Base-by-base conservation (phyloP, 2,888 invertebrate genomes). In the Xanthia icteritia region DNA sequence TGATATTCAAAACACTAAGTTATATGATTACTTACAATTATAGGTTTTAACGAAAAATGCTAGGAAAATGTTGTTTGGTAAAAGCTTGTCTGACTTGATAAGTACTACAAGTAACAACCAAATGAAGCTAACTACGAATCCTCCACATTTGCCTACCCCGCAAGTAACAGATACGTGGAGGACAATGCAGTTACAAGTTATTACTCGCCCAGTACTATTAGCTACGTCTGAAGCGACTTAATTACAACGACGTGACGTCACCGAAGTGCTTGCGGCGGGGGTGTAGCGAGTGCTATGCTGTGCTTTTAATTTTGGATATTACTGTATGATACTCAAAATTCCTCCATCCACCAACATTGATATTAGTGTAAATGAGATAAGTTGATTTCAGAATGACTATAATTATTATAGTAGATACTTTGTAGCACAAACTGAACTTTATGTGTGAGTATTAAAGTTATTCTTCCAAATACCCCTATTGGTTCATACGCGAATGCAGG, bases 191-290 rank as follows among this genome's bases (percentile, higher is more conserved):
- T 74, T 72, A 79, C 80, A 77, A 81, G 85, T 79, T 79, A 76
- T 76, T 69, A 64, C 77, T 82, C 80, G 77, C 78, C 72, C 82
- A 81, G 78, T 79, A 73, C 84, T 87, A 86, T 79, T 83, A 87
- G 80, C 73, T 72, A 70, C 76, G 82, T 81, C 80, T 81, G 80
- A 73, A 86, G 78, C 73, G 81, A 80, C 76, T 81, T 87, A 82
- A 87, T 87, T 87, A 88, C 83, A 64, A 54, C 66, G 70, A 51
- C 79, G 69, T 80, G 81, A 77, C 80, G 80, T 68, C 73, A 75
- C 73, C 68, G 80, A 76, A 77, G 76, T 64, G 56, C 39, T 56
- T 9, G 20, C 3, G 17, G 27, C 31, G 23, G 8, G 17, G n/a
- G 23, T 45, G 61, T 23, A 60, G 1, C 51, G 17, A 5, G 63